Evolutionary conservation across 1,140 invertebrate species (phyloP).

Genomic region (Phortica variegata): DNA sequence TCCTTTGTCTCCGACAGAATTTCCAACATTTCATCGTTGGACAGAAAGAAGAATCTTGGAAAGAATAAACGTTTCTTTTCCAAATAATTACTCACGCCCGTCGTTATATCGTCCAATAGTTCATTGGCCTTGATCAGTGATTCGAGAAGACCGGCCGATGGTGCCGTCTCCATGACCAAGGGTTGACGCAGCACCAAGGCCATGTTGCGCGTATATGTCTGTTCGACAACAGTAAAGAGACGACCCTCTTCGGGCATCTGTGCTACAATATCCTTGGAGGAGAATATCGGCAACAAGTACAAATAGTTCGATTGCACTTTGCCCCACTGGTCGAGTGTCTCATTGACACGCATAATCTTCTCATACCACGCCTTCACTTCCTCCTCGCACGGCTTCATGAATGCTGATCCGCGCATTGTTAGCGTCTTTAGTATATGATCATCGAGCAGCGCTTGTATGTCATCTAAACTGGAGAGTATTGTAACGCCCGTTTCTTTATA

Average conservation of each 20-base stretch:
- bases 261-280: conserved; percentile 87
- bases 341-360: conserved; percentile 73
- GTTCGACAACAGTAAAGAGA: conserved; percentile 74
- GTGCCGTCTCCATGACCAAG: conserved; percentile 73
- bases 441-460: conserved; percentile 82
- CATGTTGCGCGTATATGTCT: conserved; percentile 81
- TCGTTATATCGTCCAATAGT: conserved; percentile 79
- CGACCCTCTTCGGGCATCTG: conserved; percentile 91
- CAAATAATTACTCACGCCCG: conserved; percentile 85
- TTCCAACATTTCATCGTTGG: conserved; percentile 93
- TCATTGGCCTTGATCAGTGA: conserved; percentile 71
- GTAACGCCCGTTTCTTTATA: conserved; percentile 79
- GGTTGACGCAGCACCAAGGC: conserved; percentile 69
- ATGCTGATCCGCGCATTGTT: conserved; percentile 86
- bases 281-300: conserved; percentile 91
- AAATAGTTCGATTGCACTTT: conserved; percentile 87
- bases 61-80: conserved; percentile 91
- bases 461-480: conserved; percentile 80
- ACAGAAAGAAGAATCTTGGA: conserved; percentile 91
- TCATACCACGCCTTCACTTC: conserved; percentile 83
- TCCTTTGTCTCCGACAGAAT: conserved; percentile 93
- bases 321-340: conserved; percentile 84
- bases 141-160: conserved; percentile 72
- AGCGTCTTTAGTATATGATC: conserved; percentile 88
- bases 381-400: conserved; percentile 83